phyloP scores from a whole-genome alignment of 2,888 invertebrate genomes.

The Morpho achilles region DNA sequence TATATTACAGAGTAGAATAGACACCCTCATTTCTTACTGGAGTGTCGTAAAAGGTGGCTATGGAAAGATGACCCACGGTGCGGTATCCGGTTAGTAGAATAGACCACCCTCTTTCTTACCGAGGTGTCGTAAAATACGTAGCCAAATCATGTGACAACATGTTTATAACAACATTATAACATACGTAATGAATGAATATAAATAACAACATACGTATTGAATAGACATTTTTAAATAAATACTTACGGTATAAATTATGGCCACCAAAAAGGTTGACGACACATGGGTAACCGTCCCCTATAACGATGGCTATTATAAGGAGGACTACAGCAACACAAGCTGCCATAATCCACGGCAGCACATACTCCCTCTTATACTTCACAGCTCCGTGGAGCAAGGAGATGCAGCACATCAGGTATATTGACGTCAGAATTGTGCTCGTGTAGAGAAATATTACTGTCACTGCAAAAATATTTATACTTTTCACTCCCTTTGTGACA shows the following conservation, averaged over 20 bases:
- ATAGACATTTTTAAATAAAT: not conserved
- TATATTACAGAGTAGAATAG: no score
- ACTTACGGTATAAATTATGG: slow-evolving; percentile 68
- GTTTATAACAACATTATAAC: no score
- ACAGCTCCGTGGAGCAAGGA: slow-evolving; percentile 70
- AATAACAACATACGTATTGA: no score
- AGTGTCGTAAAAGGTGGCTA: no score
- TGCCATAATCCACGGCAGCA: slow-evolving; percentile 68
- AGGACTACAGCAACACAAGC: slow-evolving; percentile 59
- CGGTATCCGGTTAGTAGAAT: no score
- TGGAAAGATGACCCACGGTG: no score
- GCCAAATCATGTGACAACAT: no score
- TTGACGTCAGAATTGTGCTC: slow-evolving; percentile 62
- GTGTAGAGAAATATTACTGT: slow-evolving; percentile 70
- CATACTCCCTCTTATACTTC: slow-evolving; percentile 65
- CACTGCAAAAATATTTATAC: slow-evolving; percentile 40
- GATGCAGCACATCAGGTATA: slow-evolving; percentile 71
- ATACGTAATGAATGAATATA: no score
- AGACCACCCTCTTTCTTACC: no score
- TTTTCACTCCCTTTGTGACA: no score
- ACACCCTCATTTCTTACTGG: no score
- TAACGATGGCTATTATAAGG: slow-evolving; percentile 49
- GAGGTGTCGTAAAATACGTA: no score
- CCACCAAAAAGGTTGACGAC: slow-evolving; percentile 66
- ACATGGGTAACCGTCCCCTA: slow-evolving; percentile 61